A percentile compares a stretch with the other conserved stretches of the same genome.
phyloP scores from a whole-genome alignment of 2,113 vertebrate genomes.

The Rhagologus leucostigma region DNA sequence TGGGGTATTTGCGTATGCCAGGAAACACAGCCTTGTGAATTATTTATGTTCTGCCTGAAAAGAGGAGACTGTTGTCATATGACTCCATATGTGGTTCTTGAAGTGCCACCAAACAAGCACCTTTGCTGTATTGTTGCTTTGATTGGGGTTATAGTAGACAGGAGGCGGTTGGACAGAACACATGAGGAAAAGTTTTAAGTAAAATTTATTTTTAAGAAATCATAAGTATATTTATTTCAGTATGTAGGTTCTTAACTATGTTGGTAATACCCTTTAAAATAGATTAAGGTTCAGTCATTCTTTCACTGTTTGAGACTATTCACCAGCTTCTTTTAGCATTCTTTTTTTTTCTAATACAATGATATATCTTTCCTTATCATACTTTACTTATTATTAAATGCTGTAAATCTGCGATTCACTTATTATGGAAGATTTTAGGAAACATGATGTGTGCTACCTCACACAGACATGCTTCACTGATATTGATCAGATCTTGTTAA shows the following conservation, averaged over 20 bases:
- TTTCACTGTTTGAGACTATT: not conserved
- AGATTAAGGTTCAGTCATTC: not conserved
- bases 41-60: not conserved
- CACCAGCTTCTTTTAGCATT: not conserved
- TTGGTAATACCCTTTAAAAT: not conserved
- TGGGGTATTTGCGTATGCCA: not conserved
- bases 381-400: not conserved
- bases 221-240: not conserved
- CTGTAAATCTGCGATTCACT: not conserved
- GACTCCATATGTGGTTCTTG: not conserved
- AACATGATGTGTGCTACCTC: not conserved
- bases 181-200: not conserved
- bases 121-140: not conserved
- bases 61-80: not conserved
- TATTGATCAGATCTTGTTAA: not conserved
- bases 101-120: not conserved
- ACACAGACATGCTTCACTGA: not conserved
- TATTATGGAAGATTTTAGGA: not conserved
- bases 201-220: not conserved
- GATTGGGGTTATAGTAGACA: not conserved
- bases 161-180: not conserved
- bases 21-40: not conserved
- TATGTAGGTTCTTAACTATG: not conserved
- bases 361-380: not conserved
- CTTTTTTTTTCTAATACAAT: not conserved